Evolutionary conservation across 2,113 vertebrate species (phyloP).

Genomic region (Serilophus lunatus): DNA sequence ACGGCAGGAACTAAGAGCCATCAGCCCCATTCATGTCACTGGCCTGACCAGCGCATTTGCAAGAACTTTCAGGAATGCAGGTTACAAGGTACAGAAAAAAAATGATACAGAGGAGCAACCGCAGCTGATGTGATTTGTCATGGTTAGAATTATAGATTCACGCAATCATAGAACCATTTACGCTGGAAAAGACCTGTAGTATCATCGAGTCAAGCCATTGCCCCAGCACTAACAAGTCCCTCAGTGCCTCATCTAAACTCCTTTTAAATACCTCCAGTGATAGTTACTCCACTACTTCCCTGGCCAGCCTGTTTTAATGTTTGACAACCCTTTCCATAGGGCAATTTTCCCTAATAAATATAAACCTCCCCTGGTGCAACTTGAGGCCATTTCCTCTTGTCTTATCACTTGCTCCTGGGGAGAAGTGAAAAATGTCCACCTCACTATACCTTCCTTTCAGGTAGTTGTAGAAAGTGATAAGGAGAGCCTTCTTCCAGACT

Average conservation of each 20-base stretch:
- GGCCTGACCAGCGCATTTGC: not conserved
- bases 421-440: not conserved
- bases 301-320: not conserved
- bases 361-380: not conserved
- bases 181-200: not conserved
- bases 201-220: rapidly evolving
- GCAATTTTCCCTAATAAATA: not conserved
- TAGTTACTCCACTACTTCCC: not conserved
- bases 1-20: not conserved
- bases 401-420: not conserved
- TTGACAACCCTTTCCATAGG: not conserved
- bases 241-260: not conserved
- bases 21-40: not conserved
- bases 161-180: not conserved
- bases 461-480: not conserved
- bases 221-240: not conserved
- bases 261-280: not conserved
- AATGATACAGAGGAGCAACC: not conserved
- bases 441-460: not conserved
- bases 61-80: not conserved
- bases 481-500: not conserved
- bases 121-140: not conserved
- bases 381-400: not conserved
- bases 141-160: not conserved
- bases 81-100: not conserved